Percentiles rank a stretch among this genome's conserved stretches.
phyloP scores from a whole-genome alignment of 2,888 invertebrate genomes.

The Apodemia duryi region DNA sequence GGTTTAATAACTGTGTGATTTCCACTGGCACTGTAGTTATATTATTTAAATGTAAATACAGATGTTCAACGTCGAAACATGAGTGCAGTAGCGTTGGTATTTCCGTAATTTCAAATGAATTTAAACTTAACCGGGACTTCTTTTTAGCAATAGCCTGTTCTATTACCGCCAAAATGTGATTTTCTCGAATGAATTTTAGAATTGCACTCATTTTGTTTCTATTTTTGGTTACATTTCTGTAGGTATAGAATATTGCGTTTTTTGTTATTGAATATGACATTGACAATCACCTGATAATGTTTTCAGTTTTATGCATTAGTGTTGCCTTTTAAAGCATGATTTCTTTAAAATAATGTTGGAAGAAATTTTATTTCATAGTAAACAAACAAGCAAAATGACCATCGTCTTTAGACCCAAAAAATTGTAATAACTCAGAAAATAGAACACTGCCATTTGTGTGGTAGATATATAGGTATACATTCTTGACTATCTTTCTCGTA shows the following conservation, averaged over 20 bases:
- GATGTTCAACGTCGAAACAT: constrained; percentile 78
- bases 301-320: background rate
- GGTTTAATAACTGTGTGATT: constrained; percentile 73
- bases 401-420: too few species aligned
- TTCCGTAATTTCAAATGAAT: constrained; percentile 81
- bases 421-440: too few species aligned
- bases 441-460: too few species aligned
- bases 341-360: too few species aligned
- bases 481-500: too few species aligned
- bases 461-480: too few species aligned
- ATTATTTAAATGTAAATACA: constrained; percentile 83
- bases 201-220: constrained; percentile 80
- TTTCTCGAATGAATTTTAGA: constrained; percentile 83
- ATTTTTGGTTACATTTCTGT: constrained; percentile 53
- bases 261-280: constrained; percentile 37
- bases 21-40: constrained; percentile 69
- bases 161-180: constrained; percentile 83
- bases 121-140: constrained; percentile 80
- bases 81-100: constrained; percentile 79
- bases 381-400: too few species aligned
- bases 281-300: constrained; percentile 39
- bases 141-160: constrained; percentile 81
- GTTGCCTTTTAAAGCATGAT: background rate
- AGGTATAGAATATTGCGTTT: constrained; percentile 50
- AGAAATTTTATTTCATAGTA: too few species aligned